phyloP scores from a whole-genome alignment of 2,113 vertebrate genomes.

The Collichthys lucidus region DNA sequence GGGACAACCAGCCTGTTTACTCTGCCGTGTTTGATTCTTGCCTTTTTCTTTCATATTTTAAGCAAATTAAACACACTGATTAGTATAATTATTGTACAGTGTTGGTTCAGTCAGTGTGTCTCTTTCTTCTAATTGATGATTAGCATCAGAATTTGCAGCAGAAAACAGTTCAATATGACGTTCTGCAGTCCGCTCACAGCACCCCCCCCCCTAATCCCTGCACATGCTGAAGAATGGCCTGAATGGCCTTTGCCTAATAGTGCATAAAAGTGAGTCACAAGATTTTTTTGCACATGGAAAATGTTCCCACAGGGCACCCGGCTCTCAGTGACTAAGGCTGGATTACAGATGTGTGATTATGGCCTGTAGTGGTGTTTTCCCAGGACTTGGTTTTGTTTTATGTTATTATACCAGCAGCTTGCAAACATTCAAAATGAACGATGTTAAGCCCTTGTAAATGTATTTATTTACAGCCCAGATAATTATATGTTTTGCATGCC shows the following conservation, averaged over 20 bases:
- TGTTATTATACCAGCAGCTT: slow-evolving; percentile 19
- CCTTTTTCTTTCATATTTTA: neutral
- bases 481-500: neutral
- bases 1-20: slow-evolving; percentile 21
- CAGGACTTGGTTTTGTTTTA: slow-evolving; percentile 23
- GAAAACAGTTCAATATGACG: neutral
- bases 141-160: neutral
- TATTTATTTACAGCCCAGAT: slow-evolving; percentile 9
- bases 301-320: slow-evolving; percentile 17
- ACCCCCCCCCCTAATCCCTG: neutral
- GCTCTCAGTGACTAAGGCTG: slow-evolving; percentile 21
- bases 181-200: neutral
- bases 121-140: neutral
- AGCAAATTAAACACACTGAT: no score
- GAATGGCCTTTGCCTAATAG: slow-evolving; percentile 16
- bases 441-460: neutral
- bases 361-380: slow-evolving; percentile 22
- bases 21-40: neutral
- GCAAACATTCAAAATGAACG: slow-evolving; percentile 1
- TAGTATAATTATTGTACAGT: neutral
- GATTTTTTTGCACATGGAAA: slow-evolving; percentile 43
- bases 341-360: slow-evolving; percentile 50
- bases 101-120: neutral
- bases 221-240: slow-evolving; percentile 13
- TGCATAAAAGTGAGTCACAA: slow-evolving; percentile 51